Conservation (phyloP, 92 coral and sea anemone genomes). For the Epizoanthus scotinus region DNA sequence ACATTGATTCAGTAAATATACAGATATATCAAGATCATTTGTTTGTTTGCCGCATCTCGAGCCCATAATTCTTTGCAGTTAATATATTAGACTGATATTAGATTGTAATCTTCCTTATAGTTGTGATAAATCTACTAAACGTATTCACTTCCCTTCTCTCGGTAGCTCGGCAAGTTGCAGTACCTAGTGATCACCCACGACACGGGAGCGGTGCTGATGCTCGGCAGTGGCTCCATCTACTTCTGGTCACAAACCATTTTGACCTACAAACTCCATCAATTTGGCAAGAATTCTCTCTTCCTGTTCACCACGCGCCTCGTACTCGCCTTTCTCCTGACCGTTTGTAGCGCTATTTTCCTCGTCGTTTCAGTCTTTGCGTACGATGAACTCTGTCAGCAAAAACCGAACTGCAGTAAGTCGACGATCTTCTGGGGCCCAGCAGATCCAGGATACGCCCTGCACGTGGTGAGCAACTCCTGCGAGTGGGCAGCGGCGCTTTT, state of each 20-base stretch:
- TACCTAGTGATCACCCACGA: slow-evolving; percentile 82
- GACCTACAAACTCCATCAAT: slow-evolving; percentile 68
- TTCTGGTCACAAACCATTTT: slow-evolving; percentile 80
- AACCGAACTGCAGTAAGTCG: not conserved
- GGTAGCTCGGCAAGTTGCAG: slow-evolving; percentile 23
- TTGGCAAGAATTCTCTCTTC: slow-evolving; percentile 38
- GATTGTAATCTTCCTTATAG: too few species aligned
- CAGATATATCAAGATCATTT: too few species aligned
- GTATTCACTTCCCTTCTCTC: not conserved
- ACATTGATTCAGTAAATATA: too few species aligned
- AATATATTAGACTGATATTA: too few species aligned
- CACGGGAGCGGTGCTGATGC: slow-evolving; percentile 84
- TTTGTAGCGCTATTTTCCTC: slow-evolving; percentile 42
- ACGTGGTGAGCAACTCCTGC: slow-evolving; percentile 76
- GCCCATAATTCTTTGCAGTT: too few species aligned
- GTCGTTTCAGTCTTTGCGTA: slow-evolving; percentile 52
- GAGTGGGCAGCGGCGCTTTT: slow-evolving; percentile 90
- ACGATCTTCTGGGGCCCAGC: slow-evolving; percentile 53
- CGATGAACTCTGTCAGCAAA: slow-evolving; percentile 41
- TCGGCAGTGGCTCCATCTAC: slow-evolving; percentile 81
- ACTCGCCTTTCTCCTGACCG: slow-evolving; percentile 35
- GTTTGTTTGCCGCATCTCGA: too few species aligned
- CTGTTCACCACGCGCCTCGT: slow-evolving; percentile 46
- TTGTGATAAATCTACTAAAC: too few species aligned
- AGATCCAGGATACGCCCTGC: slow-evolving; percentile 71